Conservation (phyloP, 2,888 invertebrate species). For the Geophilus truncorum region DNA sequence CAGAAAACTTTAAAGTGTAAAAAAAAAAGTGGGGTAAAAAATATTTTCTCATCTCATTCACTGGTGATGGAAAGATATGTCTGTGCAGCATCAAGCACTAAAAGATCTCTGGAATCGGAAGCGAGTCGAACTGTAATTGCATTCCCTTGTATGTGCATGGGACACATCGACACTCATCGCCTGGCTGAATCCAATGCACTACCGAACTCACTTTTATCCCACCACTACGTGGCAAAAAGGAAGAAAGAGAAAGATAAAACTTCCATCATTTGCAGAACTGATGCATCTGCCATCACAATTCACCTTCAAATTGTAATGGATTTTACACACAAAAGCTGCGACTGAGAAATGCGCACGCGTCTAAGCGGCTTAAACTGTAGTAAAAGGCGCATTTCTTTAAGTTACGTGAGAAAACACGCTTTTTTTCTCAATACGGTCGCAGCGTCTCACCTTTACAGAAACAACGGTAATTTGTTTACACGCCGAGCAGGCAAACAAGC, state of each 20-base stretch:
- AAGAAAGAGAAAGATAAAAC: neutral
- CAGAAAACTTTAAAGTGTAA: neutral
- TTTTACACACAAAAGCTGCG: neutral
- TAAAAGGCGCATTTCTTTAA: no score
- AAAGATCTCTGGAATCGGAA: conserved; percentile 1
- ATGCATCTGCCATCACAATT: neutral
- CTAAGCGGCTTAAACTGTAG: no score
- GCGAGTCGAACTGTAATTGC: neutral
- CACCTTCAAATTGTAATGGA: neutral
- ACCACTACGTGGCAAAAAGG: neutral
- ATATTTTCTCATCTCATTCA: neutral
- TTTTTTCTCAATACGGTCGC: no score
- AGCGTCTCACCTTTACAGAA: no score
- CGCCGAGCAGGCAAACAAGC: no score
- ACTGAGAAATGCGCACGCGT: no score
- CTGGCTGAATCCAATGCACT: neutral
- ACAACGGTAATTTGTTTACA: no score
- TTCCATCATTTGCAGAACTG: neutral
- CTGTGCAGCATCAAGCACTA: neutral
- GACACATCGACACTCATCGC: conserved; percentile 25
- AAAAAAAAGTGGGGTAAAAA: neutral
- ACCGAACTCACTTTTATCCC: conserved; percentile 2
- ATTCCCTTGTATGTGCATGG: conserved; percentile 21
- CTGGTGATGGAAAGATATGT: neutral
- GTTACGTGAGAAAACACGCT: no score